Base-by-base conservation (phyloP, 64 coral and sea anemone genomes). In the Acropora tenuis region DNA sequence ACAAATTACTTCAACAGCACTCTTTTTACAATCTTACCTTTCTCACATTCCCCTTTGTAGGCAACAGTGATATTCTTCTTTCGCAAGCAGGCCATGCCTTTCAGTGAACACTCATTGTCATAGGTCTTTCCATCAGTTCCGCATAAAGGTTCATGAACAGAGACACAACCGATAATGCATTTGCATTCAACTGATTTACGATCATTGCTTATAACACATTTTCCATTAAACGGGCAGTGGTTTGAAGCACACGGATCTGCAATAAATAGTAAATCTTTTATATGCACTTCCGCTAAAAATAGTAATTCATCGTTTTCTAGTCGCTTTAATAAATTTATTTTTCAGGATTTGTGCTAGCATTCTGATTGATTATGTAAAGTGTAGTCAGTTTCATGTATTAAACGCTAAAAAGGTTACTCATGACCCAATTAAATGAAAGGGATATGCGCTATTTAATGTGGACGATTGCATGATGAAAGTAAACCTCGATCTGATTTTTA, bases 111-210 rank as follows among this genome's bases (percentile, higher is more conserved):
- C 43, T 87, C 50, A 59, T 93, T 93, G 0, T 2, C 44, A 30
- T 93, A 93, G 2, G 91, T 87, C 5, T 67, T 41, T 3, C 83
- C 76, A 88, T 93, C 83, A 48, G 83, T 78, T 58, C 91, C 91
- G 78, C 91, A 93, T n/a, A 93, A 83, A 17, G 91, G 91, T 43
- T 76, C 75, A 65, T 88, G 77, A 75, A 68, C 50, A 1, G 17
- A 13, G 18, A 59, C 16, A 12, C 90, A 92, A 11, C 75, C 52
- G 48, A 86, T 68, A 0, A 43, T 60, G 43, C 90, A 92, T 20
- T 78, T 58, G 76, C 90, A 92, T 4, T 83, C 83, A 4, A 76
- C 84, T 66, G 81, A 78, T 68, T 71, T 85, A 18, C 74, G 81
- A 42, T 92, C 90, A 43, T 86, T 72, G n/a, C 45, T 48, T 13